Conservation (phyloP, 30 jellyfish, hydroid and myxozoan species). For the Phacellophora camtschatica region DNA sequence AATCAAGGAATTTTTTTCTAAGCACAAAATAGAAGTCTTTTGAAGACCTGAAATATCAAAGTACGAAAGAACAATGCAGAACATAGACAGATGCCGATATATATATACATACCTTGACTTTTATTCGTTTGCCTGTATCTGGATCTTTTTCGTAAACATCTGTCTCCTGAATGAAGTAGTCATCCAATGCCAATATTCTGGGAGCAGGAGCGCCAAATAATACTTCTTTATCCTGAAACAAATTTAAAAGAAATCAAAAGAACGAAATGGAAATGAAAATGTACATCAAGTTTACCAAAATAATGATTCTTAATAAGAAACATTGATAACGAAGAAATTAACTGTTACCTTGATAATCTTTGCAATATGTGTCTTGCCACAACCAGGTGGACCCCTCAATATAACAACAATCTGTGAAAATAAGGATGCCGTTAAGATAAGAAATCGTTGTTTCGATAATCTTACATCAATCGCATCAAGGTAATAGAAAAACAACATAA, state of each 20-base stretch:
- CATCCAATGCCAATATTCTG: constrained; percentile 88
- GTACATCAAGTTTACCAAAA: no score
- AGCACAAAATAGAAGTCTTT: no score
- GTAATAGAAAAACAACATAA: no score
- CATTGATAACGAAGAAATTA: no score
- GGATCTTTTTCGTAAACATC: constrained; percentile 62
- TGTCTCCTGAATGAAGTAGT: constrained; percentile 82
- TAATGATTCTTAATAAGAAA: no score
- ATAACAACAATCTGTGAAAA: constrained; percentile 81
- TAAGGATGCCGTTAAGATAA: background rate
- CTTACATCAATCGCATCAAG: no score
- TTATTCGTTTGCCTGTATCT: constrained; percentile 59
- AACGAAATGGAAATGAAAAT: background rate
- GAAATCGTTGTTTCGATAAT: no score
- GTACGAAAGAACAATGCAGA: no score
- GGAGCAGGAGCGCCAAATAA: constrained; percentile 87
- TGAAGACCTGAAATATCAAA: no score
- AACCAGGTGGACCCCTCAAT: constrained; percentile 97
- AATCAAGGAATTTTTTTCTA: no score
- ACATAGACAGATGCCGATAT: no score
- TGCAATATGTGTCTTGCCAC: constrained; percentile 96
- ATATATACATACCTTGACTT: constrained; percentile 44
- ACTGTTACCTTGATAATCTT: constrained; percentile 78
- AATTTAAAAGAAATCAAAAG: background rate
- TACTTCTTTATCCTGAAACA: constrained; percentile 86